phyloP scores from a whole-genome alignment of 2,888 invertebrate species.

The Acrobasis suavella region DNA sequence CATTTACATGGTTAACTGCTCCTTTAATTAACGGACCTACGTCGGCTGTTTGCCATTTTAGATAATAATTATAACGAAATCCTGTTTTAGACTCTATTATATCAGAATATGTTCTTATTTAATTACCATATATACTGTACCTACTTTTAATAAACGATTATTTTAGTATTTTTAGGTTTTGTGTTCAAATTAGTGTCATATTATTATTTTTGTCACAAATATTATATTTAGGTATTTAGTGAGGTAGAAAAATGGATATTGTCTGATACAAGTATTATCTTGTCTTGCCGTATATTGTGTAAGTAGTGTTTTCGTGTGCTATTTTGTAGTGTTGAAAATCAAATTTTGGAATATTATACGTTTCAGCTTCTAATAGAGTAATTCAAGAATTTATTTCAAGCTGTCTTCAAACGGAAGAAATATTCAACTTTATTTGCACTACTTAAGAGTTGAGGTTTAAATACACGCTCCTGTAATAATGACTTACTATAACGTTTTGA shows the following conservation, averaged over 20 bases:
- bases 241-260: constrained; percentile 38
- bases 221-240: constrained; percentile 32
- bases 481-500: too few relatives aligned
- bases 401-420: too few relatives aligned
- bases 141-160: constrained; percentile 18
- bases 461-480: too few relatives aligned
- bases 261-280: constrained; percentile 55
- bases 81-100: constrained; percentile 18
- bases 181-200: constrained; percentile 82
- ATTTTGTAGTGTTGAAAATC: constrained; percentile 12
- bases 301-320: constrained; percentile 19
- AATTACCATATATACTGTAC: constrained; percentile 21
- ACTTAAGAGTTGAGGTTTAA: too few relatives aligned
- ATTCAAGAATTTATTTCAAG: too few relatives aligned
- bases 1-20: not conserved
- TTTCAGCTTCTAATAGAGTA: not conserved
- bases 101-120: constrained; percentile 24
- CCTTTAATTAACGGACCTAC: not conserved
- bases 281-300: constrained; percentile 55
- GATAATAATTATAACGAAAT: not conserved
- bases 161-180: constrained; percentile 57
- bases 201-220: constrained; percentile 67
- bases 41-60: constrained; percentile 9
- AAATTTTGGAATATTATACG: not conserved
- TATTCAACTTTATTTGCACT: too few relatives aligned